Base-by-base conservation (phyloP, 2,797 vertebrate species). In the Alcedo quadribrachys region DNA sequence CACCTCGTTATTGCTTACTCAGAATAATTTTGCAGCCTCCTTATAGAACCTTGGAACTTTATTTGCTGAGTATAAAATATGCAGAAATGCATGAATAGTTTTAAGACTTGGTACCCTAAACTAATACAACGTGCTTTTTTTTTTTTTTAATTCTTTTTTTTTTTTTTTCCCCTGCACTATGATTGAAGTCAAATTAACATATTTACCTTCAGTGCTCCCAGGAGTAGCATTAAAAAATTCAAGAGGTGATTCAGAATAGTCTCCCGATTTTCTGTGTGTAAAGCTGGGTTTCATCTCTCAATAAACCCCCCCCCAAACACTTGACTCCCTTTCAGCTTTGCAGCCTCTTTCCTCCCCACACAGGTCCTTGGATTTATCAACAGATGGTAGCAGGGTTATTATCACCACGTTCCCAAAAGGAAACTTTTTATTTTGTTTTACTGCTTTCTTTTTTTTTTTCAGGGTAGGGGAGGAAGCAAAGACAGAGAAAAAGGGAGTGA, bases 181-280 rank as follows among this genome's bases (percentile, higher is more conserved):
- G 97, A 97, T 96, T 97, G 96, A 96, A 97, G 96, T 93, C 96
- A 93, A 93, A 97, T 97, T 96, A 97, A 91, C 97, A 87, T 96
- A 95, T 97, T 97, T 97, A 94, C 97, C 96, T 93, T 96, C 94
- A 93, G 92, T 57, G 95, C 91, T 97, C 97, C 96, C 97, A 8
- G 17, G 95, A 95, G 97, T 77, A 65, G 88, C 40, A 70, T 96
- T 91, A 93, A 96, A 90, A 91, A 89, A 90, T 91, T 50, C 63
- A 86, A 85, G 96, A 95, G 93, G 95, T 95, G 93, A 55, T 65
- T 82, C 63, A 57, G 93, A 81, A 76, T 91, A 83, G 90, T 84
- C 90, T 95, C 85, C 43, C 43, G 3, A 91, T 91, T 97, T 81
- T 45, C 90, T 80, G 87, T 87, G 87, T 90, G 82, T 95, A 84